Base-by-base conservation (phyloP, 2,113 vertebrate species). In the Rhynchopsitta pachyrhyncha region DNA sequence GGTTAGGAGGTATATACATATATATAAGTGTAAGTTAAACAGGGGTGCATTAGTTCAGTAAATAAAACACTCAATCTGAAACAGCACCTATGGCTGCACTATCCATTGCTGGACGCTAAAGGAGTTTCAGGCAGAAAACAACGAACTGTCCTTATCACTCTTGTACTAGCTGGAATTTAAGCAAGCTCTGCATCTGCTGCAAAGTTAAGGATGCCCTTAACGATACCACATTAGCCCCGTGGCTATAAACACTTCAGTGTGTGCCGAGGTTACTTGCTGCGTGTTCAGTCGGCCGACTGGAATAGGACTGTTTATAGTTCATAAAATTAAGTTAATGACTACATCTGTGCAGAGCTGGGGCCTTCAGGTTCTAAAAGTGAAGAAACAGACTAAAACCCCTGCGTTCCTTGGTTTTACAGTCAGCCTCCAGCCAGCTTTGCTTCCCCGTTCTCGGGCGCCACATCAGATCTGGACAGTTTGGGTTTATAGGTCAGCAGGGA, bases 401-500 rank as follows among this genome's bases (percentile, higher is more conserved):
- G 11, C 50, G 11, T 67, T 88, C 63, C 33, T 16, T 7, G 2
- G 52, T 57, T 84, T 94, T 70, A 82, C 6, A 1, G 53, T 66
- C 31, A 33, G 31, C 64, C 47, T 68, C 52, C 50, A 25, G 82
- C 35, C 66, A 35, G 39, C 50, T 64, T 53, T 15, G 33, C 44
- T 47, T 89, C 50, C 70, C 47, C 29, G 44, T 31, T 82, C 70
- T 79, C 0, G 0, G 60, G 47, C 10, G 8, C 42, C 19, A 35
- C 0, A 1, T 81, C 74, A 73, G 77, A 87, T 41, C 69, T 82
- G 81, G 66, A 82, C 1, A 19, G 66, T 71, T 81, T 66, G 64
- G n/a, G 63, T 96, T 96, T 92, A 88, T 75, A n/a, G 71, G 74
- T 42, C 88, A 88, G 29, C 76, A 68, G 95, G 92, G 92, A 90